Conservation (phyloP, 2,888 invertebrate species). For the Clunio marinus region DNA sequence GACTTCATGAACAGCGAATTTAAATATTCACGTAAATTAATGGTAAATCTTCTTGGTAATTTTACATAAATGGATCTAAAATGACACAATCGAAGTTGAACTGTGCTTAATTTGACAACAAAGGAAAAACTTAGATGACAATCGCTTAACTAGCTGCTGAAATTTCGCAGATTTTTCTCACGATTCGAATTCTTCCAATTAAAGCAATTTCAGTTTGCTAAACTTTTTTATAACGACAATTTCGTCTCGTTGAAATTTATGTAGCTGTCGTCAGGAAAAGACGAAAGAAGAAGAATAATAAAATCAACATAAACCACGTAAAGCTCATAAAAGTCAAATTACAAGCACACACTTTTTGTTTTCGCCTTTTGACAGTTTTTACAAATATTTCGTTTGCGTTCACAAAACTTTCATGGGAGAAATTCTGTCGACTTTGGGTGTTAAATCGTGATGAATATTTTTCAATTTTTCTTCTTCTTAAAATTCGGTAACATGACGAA, state of each 20-base stretch:
- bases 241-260: background rate
- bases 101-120: background rate
- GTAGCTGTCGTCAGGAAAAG: background rate
- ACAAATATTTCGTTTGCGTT: background rate
- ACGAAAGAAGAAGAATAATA: too few species aligned
- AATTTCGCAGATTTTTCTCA: slow-evolving; percentile 6
- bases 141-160: background rate
- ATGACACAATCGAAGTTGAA: background rate
- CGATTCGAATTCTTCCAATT: background rate
- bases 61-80: background rate
- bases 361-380: background rate
- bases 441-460: background rate
- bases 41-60: background rate
- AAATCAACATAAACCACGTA: slow-evolving; percentile 20
- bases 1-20: too few species aligned
- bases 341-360: background rate
- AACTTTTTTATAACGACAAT: background rate
- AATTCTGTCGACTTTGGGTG: too few species aligned
- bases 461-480: background rate
- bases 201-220: background rate
- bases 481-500: background rate
- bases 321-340: slow-evolving; percentile 21
- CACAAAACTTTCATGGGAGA: too few species aligned
- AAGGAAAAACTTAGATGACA: background rate
- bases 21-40: background rate